Percentiles rank a stretch among this genome's conserved stretches.
Conservation (phyloP, 2,797 vertebrate genomes). For the Pipistrellus nathusii region DNA sequence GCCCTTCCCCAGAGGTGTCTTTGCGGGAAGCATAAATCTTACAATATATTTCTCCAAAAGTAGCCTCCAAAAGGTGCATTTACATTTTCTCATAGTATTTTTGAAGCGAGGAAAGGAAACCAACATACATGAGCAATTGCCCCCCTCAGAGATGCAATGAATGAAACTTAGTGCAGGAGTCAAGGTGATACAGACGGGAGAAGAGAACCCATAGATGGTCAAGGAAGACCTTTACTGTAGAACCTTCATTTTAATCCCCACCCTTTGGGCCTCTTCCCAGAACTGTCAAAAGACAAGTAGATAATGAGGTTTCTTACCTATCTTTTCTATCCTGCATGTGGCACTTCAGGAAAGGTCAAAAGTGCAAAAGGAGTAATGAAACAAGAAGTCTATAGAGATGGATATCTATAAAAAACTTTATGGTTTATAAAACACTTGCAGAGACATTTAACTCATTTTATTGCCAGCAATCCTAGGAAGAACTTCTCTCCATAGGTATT, state of each 20-base stretch:
- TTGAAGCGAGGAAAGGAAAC: constrained; percentile 11
- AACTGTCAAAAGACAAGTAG: not conserved
- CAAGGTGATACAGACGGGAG: not conserved
- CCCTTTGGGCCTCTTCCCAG: not conserved
- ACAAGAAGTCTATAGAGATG: not conserved
- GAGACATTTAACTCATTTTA: not conserved
- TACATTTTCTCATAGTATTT: constrained; percentile 35
- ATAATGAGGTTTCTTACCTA: not conserved
- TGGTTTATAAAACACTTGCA: not conserved
- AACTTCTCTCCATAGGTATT: not conserved
- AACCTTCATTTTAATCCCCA: not conserved
- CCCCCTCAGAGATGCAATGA: not conserved
- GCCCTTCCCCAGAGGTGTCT: not conserved
- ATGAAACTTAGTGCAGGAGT: not conserved
- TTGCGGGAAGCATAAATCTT: not conserved
- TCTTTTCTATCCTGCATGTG: not conserved
- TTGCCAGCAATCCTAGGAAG: not conserved
- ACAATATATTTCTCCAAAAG: not conserved
- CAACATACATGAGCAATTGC: not conserved
- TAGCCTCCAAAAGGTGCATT: not conserved
- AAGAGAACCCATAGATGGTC: fast-evolving
- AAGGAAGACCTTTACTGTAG: not conserved
- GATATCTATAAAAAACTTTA: fast-evolving
- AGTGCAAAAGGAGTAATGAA: not conserved
- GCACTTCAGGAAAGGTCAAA: not conserved